phyloP scores from a whole-genome alignment of 2,113 vertebrate species.

The Brachyistius frenatus region DNA sequence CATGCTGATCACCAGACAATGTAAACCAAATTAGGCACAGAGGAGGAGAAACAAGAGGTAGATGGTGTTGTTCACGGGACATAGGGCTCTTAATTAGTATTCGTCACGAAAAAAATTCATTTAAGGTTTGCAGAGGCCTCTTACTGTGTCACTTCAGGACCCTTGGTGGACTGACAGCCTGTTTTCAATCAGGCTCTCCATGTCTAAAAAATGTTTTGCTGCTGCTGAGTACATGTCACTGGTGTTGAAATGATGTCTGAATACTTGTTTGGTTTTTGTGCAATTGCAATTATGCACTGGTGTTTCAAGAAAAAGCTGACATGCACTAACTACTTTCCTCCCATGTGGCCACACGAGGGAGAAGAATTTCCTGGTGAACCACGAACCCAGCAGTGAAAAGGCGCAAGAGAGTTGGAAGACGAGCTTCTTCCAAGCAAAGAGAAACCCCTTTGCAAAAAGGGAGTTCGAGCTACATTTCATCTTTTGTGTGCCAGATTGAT shows the following conservation, averaged over 20 bases:
- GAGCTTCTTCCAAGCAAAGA: slow-evolving; percentile 61
- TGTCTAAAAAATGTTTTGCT: slow-evolving; percentile 4
- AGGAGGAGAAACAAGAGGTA: slow-evolving; percentile 35
- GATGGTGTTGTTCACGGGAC: slow-evolving; percentile 22
- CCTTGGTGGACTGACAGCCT: neutral
- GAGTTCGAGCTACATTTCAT: slow-evolving; percentile 79
- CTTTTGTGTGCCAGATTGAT: slow-evolving; percentile 86
- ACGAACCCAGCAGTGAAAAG: slow-evolving; percentile 46
- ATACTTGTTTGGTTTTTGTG: slow-evolving; percentile 23
- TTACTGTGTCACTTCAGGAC: neutral
- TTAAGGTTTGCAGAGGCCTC: slow-evolving; percentile 25
- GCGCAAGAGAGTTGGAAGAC: slow-evolving; percentile 41
- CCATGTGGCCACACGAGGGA: neutral
- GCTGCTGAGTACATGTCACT: neutral
- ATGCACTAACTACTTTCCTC: neutral
- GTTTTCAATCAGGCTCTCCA: slow-evolving; percentile 13
- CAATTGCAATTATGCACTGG: neutral
- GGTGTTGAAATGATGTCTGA: slow-evolving; percentile 19
- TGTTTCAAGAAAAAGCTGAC: slow-evolving; percentile 8
- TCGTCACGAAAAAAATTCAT: slow-evolving; percentile 27
- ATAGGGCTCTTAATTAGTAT: slow-evolving; percentile 42
- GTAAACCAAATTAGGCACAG: slow-evolving; percentile 46
- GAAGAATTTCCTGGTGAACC: slow-evolving; percentile 23
- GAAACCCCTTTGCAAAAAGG: slow-evolving; percentile 61
- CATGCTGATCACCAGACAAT: slow-evolving; percentile 41